phyloP scores from a whole-genome alignment of 2,888 invertebrate genomes.

The Spilosoma lubricipeda region DNA sequence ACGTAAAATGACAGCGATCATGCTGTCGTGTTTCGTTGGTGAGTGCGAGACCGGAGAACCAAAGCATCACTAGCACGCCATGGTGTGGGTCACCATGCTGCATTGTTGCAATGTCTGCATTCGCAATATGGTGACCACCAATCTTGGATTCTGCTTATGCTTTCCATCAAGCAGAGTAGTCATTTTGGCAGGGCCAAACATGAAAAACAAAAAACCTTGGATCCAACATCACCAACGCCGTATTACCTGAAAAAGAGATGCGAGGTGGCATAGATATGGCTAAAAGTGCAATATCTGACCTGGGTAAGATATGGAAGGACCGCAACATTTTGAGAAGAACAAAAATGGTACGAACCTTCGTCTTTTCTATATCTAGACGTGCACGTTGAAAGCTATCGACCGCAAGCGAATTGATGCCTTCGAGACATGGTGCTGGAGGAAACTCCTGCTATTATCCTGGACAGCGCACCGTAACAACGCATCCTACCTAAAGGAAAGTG shows the following conservation, averaged over 20 bases:
- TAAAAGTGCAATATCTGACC: not conserved
- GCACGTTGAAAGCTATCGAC: not conserved
- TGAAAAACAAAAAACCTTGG: no score
- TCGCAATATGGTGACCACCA: no score
- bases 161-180: no score
- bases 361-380: not conserved
- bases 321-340: not conserved
- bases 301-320: not conserved
- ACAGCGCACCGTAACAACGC: not conserved
- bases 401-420: not conserved
- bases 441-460: not conserved
- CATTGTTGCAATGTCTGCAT: no score
- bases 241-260: not conserved
- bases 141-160: no score
- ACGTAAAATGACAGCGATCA: no score
- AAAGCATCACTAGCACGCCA: no score
- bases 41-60: no score
- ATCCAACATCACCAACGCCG: not conserved
- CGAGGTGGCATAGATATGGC: not conserved
- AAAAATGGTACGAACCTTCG: not conserved
- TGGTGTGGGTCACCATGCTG: no score
- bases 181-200: no score
- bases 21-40: no score
- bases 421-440: no score
- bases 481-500: not conserved